These are phyloP conservation scores for Ammodramus savannarum DNA, from an alignment of 2,113 vertebrate species.

Conservation along the genomic window DNA sequence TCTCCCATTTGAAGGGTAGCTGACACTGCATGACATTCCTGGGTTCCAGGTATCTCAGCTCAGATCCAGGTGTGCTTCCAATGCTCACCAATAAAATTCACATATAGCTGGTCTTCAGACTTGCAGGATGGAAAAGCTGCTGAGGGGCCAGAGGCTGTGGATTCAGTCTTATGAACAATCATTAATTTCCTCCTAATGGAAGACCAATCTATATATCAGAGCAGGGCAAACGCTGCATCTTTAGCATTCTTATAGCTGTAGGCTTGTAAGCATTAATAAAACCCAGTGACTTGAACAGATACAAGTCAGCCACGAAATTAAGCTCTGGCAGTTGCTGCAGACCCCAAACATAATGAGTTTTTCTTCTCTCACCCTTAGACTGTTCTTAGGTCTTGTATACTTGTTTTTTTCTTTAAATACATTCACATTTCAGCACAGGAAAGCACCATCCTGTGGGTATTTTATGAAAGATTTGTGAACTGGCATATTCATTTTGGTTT, in stretches of 20 bases:
- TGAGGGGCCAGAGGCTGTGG: neutral
- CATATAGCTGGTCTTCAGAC: neutral
- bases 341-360: neutral
- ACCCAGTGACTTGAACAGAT: slow-evolving; percentile 7
- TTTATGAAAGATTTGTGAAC: neutral
- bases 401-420: neutral
- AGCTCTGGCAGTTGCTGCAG: neutral
- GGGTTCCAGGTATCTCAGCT: neutral
- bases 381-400: neutral
- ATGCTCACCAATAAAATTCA: neutral
- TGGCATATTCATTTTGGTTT: neutral
- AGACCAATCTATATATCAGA: slow-evolving; percentile 39
- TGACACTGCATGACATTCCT: neutral
- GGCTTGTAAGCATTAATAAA: slow-evolving; percentile 59
- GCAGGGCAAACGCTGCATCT: slow-evolving; percentile 18
- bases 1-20: neutral
- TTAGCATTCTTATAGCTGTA: slow-evolving; percentile 37
- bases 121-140: neutral
- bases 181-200: slow-evolving; percentile 54
- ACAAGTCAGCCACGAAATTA: neutral
- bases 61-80: neutral
- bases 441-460: neutral
- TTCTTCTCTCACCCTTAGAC: neutral
- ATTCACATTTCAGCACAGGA: neutral
- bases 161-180: neutral